phyloP scores from a whole-genome alignment of 2,888 invertebrate genomes.

The Caenorhabditis sp. region DNA sequence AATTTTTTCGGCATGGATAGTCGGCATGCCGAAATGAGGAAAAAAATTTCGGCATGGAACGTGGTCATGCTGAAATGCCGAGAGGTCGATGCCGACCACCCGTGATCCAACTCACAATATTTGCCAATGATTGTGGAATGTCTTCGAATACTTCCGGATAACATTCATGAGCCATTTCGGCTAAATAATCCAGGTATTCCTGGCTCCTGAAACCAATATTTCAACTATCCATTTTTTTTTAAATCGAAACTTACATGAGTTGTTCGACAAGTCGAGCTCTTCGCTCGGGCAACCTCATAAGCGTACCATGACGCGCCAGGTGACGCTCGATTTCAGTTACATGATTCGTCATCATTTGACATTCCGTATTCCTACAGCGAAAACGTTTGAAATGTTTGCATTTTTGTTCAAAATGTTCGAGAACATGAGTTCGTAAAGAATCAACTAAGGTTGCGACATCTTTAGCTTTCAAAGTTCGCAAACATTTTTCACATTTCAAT shows the following conservation, averaged over 20 bases:
- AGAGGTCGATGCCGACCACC: too few relatives aligned
- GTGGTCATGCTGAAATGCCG: too few relatives aligned
- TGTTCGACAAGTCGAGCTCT: slow-evolving; percentile 4
- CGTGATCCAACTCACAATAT: slow-evolving; percentile 21
- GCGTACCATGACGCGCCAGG: slow-evolving; percentile 11
- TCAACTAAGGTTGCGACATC: slow-evolving; percentile 9
- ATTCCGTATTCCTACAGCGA: slow-evolving; percentile 6
- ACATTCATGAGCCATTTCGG: background rate
- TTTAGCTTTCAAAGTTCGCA: background rate
- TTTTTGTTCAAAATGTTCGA: slow-evolving; percentile 13
- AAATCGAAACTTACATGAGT: slow-evolving; percentile 12
- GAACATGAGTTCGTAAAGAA: slow-evolving; percentile 13
- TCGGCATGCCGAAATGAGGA: too few relatives aligned
- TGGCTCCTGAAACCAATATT: slow-evolving; percentile 6
- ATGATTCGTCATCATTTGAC: slow-evolving; percentile 10
- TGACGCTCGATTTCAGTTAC: slow-evolving; percentile 26
- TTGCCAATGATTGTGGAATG: background rate
- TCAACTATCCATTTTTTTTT: background rate
- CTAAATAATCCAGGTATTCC: slow-evolving; percentile 12
- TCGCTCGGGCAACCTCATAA: background rate
- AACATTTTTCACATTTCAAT: slow-evolving; percentile 20
- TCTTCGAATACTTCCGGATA: slow-evolving; percentile 31
- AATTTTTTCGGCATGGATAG: too few relatives aligned
- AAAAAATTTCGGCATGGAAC: too few relatives aligned
- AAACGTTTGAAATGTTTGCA: slow-evolving; percentile 8